Evolutionary conservation across 2,888 invertebrate genomes (phyloP).

Genomic region (Seira ritae): DNA sequence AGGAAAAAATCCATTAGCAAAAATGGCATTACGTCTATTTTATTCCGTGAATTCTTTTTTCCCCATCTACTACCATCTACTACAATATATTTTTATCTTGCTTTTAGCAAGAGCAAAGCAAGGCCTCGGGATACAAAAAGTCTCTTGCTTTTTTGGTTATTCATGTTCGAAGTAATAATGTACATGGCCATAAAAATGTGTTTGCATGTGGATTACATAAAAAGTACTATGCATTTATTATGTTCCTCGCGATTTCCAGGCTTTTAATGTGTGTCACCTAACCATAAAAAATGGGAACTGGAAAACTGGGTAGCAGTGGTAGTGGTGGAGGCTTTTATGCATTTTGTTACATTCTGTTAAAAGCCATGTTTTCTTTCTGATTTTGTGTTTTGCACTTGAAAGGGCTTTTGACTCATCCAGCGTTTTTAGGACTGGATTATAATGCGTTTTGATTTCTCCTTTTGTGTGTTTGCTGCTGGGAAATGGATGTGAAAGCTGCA

Average conservation of each 20-base stretch:
- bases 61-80: slow-evolving; percentile 35
- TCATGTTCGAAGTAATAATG: background rate
- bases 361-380: background rate
- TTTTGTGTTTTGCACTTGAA: too few species aligned
- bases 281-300: slow-evolving; percentile 23
- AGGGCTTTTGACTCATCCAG: too few species aligned
- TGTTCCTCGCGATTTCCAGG: too few species aligned
- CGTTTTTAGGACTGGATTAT: too few species aligned
- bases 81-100: background rate
- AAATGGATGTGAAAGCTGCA: too few species aligned
- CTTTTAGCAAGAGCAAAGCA: background rate
- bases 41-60: slow-evolving; percentile 27
- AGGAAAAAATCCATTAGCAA: slow-evolving; percentile 55
- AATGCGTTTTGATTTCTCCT: too few species aligned
- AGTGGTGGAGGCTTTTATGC: background rate
- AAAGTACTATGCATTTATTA: slow-evolving; percentile 13
- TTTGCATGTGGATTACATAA: background rate
- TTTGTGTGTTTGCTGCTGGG: too few species aligned
- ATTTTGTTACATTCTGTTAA: background rate
- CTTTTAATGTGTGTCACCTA: slow-evolving; percentile 46
- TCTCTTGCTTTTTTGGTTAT: background rate
- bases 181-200: background rate
- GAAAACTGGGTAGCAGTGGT: background rate
- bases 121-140: background rate
- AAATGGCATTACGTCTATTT: slow-evolving; percentile 17